These are phyloP conservation scores for Brachylomia viminalis DNA, from an alignment of 2,888 invertebrate genomes.

Conservation along the genomic window DNA sequence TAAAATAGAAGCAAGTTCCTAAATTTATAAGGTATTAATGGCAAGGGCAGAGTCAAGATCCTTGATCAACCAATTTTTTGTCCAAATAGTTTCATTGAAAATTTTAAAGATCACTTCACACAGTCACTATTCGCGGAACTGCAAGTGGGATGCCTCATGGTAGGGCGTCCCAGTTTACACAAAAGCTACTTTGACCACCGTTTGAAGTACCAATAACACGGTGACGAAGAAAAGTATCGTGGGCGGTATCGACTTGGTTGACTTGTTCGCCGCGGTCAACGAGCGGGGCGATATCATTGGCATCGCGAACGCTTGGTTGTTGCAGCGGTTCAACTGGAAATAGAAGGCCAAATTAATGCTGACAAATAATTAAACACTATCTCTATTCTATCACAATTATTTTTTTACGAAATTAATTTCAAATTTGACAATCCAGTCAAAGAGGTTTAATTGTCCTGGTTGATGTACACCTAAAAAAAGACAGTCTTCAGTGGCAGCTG, in stretches of 20 bases:
- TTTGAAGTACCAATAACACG: conserved; percentile 83
- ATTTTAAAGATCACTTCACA: background rate
- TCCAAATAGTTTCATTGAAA: background rate
- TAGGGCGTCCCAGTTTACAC: conserved; percentile 68
- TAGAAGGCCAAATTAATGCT: background rate
- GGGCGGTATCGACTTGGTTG: conserved; percentile 75
- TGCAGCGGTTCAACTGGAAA: conserved; percentile 84
- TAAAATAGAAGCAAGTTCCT: background rate
- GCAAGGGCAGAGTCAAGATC: conserved; percentile 4
- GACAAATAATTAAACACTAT: background rate
- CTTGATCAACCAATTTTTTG: background rate
- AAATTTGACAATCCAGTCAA: too few species aligned
- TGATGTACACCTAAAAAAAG: background rate
- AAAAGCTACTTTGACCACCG: conserved; percentile 83
- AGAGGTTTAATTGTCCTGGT: background rate
- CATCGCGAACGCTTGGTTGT: conserved; percentile 83
- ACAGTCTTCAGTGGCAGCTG: background rate
- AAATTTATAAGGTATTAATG: background rate
- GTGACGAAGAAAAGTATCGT: conserved; percentile 85
- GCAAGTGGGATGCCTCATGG: conserved; percentile 33
- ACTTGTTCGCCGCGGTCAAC: conserved; percentile 56
- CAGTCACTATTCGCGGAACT: conserved; percentile 6
- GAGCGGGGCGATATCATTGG: conserved; percentile 73
- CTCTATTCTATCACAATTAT: too few species aligned
- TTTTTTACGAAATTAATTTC: too few species aligned